Base-by-base conservation (phyloP, 2,888 invertebrate genomes). In the Eremobia ochroleuca region DNA sequence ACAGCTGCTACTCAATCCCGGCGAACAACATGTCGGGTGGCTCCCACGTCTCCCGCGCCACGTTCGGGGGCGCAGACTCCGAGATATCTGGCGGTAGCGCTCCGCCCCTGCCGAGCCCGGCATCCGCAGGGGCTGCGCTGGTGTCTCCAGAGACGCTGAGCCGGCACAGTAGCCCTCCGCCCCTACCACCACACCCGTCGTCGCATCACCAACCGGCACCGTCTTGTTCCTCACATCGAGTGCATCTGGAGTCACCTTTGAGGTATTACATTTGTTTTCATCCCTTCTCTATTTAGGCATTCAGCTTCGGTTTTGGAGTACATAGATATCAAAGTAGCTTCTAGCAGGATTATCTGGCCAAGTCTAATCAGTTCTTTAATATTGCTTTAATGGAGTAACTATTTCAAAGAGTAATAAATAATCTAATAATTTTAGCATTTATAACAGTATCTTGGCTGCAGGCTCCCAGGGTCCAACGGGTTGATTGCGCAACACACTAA, bases 81-180 rank as follows among this genome's bases (percentile, higher is more conserved):
- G 93, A 96, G 92, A 93, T 97, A 65, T 96, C 96, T 0, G 92
- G 92, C 0, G 95, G 97, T 83, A 96, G 97, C 88, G 97, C 95
- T 34, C 97, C 97, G 62, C 97, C 98, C n/a, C 93, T 98, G 87
- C 98, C 98, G 76, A 98, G 98, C 79, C 98, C 98, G 59, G 98
- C 98, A 46, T 98, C 98, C 37, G 97, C 98, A 67, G 97, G 97
- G 79, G 98, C 98, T 79, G 97, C 98, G 76, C 97, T 98, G 90
- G 98, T 98, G 86, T 98, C 98, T 46, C 98, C 98, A 62, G 98
- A 98, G 87, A 97, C 98, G 83, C 97, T 98, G 91, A 97, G 97
- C 93, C 95, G 97, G 83, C 98, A 98, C 91, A 98, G 98, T 90
- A 96, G 96, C 74, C 96, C 96, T 0, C 96, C 98, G 94, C 93